Conservation (phyloP, 2,113 vertebrate genomes). For the Urocynchramus pylzowi region DNA sequence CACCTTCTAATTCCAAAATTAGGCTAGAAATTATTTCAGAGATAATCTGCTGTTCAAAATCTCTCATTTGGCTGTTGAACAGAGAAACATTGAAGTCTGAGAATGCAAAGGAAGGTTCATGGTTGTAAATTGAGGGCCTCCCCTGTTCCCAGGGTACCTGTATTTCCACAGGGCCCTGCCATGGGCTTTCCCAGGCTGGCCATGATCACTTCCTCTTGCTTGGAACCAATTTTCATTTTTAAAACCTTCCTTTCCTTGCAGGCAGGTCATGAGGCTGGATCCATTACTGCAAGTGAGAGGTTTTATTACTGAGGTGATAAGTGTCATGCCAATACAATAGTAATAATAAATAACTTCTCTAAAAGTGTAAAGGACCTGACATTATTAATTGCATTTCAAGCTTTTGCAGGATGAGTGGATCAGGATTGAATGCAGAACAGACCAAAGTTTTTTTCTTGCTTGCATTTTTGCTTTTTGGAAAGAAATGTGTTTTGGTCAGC, state of each 20-base stretch:
- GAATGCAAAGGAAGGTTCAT: not conserved
- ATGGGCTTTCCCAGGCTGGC: not conserved
- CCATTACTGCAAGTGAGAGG: not conserved
- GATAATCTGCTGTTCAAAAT: not conserved
- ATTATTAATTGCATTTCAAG: conserved; percentile 44
- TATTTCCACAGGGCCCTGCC: rapidly evolving
- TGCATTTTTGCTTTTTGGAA: not conserved
- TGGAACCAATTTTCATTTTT: not conserved
- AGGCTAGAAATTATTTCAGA: not conserved
- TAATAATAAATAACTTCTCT: conserved; percentile 47
- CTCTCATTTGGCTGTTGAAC: not conserved
- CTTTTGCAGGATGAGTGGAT: not conserved
- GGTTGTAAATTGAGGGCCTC: not conserved
- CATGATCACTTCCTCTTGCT: not conserved
- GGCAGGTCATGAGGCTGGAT: not conserved
- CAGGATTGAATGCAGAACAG: not conserved
- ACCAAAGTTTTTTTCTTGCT: not conserved
- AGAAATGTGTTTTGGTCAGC: not conserved
- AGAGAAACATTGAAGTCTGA: not conserved
- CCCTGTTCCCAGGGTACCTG: not conserved
- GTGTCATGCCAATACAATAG: conserved; percentile 33
- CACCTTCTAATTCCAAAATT: not conserved
- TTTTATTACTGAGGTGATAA: conserved; percentile 21
- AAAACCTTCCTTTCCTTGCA: not conserved
- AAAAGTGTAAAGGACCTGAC: not conserved